phyloP scores from a whole-genome alignment of 1,140 invertebrate species.

The Macrobrachium rosenbergii region DNA sequence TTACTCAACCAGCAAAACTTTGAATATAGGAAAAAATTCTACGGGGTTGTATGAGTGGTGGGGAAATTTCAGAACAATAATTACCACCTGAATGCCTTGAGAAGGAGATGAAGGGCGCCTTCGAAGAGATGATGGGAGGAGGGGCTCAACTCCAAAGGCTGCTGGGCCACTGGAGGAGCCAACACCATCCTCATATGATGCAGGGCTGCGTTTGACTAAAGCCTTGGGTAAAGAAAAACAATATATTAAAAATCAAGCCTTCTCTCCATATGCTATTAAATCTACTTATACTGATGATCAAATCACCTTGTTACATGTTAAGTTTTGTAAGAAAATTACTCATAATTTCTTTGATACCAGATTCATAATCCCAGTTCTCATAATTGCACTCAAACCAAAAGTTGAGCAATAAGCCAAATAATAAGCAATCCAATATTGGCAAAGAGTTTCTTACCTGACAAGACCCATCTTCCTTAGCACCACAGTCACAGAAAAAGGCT shows the following conservation, averaged over 20 bases:
- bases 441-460: slow-evolving; percentile 72
- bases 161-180: slow-evolving; percentile 66
- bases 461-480: slow-evolving; percentile 91
- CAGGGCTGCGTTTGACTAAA: slow-evolving; percentile 80
- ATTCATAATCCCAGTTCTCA: no score
- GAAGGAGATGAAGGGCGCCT: slow-evolving; percentile 79
- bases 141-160: slow-evolving; percentile 71
- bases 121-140: slow-evolving; percentile 75
- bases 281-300: no score
- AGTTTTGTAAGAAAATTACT: no score
- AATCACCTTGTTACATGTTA: no score
- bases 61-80: neutral
- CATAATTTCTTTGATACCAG: no score
- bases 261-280: neutral
- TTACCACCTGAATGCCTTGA: slow-evolving; percentile 53
- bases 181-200: slow-evolving; percentile 69
- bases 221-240: slow-evolving; percentile 71
- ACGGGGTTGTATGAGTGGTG: no score
- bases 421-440: neutral
- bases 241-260: neutral
- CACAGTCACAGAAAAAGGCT: slow-evolving; percentile 99
- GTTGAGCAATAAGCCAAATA: neutral
- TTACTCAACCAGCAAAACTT: no score
- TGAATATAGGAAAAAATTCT: no score
- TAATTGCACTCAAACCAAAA: no score